Evolutionary conservation across 2,797 vertebrate species (phyloP).

Genomic region (Hylomyscus alleni): DNA sequence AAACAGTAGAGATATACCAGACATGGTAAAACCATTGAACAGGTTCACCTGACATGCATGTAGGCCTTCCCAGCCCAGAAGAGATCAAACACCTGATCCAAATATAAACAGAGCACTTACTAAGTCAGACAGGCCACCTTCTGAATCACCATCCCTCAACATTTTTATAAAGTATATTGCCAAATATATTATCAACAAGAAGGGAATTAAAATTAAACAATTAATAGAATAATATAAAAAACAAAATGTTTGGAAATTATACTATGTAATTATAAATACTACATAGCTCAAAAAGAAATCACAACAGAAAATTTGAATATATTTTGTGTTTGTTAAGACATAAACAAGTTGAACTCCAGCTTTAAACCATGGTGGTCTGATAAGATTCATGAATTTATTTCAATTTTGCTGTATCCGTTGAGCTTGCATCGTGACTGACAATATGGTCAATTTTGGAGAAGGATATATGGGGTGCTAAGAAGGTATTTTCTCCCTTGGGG

Average conservation of each 20-base stretch:
- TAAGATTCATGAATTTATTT: too few species aligned
- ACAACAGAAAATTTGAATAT: conserved; percentile 13
- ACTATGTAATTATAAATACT: not conserved
- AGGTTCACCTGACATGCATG: not conserved
- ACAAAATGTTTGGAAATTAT: not conserved
- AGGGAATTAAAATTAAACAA: not conserved
- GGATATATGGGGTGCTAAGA: too few species aligned
- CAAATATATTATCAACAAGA: not conserved
- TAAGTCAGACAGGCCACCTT: not conserved
- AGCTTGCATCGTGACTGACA: too few species aligned
- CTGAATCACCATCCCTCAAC: not conserved
- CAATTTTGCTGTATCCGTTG: too few species aligned
- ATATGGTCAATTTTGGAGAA: too few species aligned
- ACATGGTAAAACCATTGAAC: not conserved
- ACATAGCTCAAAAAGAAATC: not conserved
- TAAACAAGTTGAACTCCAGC: too few species aligned
- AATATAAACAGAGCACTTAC: not conserved
- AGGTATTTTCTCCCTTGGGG: too few species aligned
- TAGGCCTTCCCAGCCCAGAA: not conserved
- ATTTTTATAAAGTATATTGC: not conserved
- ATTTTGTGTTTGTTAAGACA: not conserved
- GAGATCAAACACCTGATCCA: not conserved
- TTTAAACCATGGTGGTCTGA: too few species aligned
- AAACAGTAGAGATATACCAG: not conserved
- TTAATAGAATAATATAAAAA: not conserved